A percentile compares a stretch with the other conserved stretches of the same genome.
Conservation (phyloP, 2,888 invertebrate species). For the Apodemia zela region DNA sequence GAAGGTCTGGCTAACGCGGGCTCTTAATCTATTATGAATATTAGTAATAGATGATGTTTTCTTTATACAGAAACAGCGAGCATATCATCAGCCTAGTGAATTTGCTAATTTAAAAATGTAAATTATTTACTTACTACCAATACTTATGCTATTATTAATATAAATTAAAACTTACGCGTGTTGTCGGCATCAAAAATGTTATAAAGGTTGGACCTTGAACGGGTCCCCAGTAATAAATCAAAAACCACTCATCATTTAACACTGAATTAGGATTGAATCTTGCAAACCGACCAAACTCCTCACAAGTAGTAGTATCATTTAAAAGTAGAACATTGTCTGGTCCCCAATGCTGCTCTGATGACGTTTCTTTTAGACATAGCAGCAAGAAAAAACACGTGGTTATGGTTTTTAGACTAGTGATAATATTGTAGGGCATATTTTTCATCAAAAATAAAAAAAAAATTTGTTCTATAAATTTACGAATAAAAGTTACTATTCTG, state of each 20-base stretch:
- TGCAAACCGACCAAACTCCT: conserved; percentile 46
- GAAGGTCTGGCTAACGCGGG: too few species aligned
- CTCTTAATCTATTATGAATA: too few species aligned
- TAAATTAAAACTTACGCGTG: conserved; percentile 38
- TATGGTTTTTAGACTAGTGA: not conserved
- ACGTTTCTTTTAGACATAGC: not conserved
- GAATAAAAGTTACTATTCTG: not conserved
- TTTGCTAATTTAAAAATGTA: too few species aligned
- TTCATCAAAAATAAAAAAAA: not conserved
- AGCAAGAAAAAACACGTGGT: not conserved
- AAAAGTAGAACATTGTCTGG: conserved; percentile 3
- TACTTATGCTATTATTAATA: too few species aligned
- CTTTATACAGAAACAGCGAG: too few species aligned
- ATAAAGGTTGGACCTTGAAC: conserved; percentile 25
- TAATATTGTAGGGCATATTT: not conserved
- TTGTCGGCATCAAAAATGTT: conserved; percentile 41
- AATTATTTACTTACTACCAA: too few species aligned
- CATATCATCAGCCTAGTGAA: too few species aligned
- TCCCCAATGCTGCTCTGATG: not conserved
- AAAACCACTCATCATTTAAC: conserved; percentile 44
- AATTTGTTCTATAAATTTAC: not conserved
- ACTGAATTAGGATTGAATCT: conserved; percentile 57
- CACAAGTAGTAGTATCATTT: conserved; percentile 43
- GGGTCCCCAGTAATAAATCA: conserved; percentile 52
- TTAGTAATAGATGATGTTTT: too few species aligned